These are phyloP conservation scores for Labrus mixtus DNA, from an alignment of 2,113 vertebrate genomes.

Conservation along the genomic window DNA sequence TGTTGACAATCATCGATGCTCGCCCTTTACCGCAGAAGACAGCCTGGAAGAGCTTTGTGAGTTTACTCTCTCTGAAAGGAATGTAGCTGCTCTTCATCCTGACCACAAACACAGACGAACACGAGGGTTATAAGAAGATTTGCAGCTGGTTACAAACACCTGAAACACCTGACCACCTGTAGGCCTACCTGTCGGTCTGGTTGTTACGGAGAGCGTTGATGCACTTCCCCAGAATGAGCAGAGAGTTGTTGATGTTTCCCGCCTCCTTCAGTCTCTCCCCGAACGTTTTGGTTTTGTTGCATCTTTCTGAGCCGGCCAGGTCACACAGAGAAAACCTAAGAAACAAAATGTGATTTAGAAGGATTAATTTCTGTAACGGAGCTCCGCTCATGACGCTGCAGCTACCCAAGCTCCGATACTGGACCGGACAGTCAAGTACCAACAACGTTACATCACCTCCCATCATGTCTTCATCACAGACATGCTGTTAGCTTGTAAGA, in stretches of 20 bases:
- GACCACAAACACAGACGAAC: background rate
- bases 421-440: too few relatives aligned
- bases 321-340: constrained; percentile 90
- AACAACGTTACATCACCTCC: too few relatives aligned
- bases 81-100: constrained; percentile 80
- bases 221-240: constrained; percentile 92
- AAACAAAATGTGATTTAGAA: background rate
- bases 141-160: background rate
- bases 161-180: background rate
- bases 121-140: background rate
- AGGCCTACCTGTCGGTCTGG: constrained; percentile 84
- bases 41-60: constrained; percentile 92
- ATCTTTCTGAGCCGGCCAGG: constrained; percentile 92
- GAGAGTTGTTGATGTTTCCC: constrained; percentile 92
- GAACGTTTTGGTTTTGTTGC: constrained; percentile 90
- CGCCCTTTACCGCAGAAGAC: constrained; percentile 90
- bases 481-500: too few relatives aligned
- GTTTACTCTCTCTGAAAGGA: constrained; percentile 92
- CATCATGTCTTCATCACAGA: too few relatives aligned
- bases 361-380: background rate
- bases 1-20: constrained; percentile 91
- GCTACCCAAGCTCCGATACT: too few relatives aligned
- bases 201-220: constrained; percentile 88
- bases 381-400: background rate
- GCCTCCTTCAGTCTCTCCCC: constrained; percentile 92